These are phyloP conservation scores for Limnephilus marmoratus DNA, from an alignment of 2,888 invertebrate species.

Conservation along the genomic window DNA sequence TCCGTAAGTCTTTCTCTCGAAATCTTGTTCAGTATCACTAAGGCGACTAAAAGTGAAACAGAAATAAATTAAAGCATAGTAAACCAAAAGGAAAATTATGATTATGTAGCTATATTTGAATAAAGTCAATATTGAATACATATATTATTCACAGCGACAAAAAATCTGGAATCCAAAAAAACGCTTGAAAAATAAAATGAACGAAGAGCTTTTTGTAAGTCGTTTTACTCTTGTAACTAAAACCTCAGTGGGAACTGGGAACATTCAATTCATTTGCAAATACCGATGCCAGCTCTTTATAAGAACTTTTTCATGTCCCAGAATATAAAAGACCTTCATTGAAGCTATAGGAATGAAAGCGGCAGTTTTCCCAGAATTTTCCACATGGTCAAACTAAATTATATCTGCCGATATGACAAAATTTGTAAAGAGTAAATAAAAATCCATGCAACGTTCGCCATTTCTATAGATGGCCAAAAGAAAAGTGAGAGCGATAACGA, in stretches of 20 bases:
- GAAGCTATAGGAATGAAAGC: slow-evolving; percentile 32
- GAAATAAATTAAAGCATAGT: too few species aligned
- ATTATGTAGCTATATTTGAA: not conserved
- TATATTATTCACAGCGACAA: not conserved
- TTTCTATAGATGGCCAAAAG: slow-evolving; percentile 44
- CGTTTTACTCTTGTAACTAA: not conserved
- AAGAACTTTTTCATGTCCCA: slow-evolving; percentile 28
- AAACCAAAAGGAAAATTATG: not conserved
- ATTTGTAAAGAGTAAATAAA: slow-evolving; percentile 64
- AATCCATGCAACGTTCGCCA: slow-evolving; percentile 53
- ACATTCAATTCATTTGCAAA: slow-evolving; percentile 2
- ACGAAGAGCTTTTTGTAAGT: not conserved
- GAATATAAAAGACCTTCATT: slow-evolving; percentile 28
- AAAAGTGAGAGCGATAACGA: slow-evolving; percentile 53
- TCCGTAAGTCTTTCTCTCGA: not conserved
- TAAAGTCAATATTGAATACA: not conserved
- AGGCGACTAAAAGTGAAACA: not conserved
- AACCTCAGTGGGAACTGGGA: slow-evolving; percentile 2
- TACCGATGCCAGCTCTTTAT: slow-evolving; percentile 10
- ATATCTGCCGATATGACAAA: slow-evolving; percentile 59
- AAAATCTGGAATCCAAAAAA: not conserved
- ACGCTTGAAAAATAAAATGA: not conserved
- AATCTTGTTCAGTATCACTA: not conserved
- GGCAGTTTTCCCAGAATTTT: slow-evolving; percentile 42
- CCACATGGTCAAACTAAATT: slow-evolving; percentile 55